phyloP scores from a whole-genome alignment of 92 coral and sea anemone genomes.

The Palythoa caribaeorum region DNA sequence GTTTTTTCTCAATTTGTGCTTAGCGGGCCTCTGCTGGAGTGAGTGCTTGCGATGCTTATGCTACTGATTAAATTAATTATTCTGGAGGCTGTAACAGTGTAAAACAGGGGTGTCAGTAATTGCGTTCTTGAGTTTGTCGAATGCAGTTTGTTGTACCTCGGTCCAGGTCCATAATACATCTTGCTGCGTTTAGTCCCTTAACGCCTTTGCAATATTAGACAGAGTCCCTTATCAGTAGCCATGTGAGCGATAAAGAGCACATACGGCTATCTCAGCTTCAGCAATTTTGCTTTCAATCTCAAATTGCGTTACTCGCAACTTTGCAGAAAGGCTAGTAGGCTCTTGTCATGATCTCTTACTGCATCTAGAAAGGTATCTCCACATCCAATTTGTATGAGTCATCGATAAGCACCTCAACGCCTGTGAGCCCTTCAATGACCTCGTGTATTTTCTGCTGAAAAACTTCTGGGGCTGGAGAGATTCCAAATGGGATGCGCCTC shows the following conservation, averaged over 20 bases:
- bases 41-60: neutral
- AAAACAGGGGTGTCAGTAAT: conserved; percentile 30
- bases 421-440: neutral
- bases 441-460: neutral
- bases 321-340: conserved; percentile 49
- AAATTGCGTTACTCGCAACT: conserved; percentile 51
- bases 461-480: neutral
- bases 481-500: neutral
- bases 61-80: neutral
- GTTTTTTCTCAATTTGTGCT: neutral
- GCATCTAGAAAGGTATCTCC: conserved; percentile 45
- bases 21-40: neutral
- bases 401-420: conserved; percentile 49
- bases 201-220: too few relatives aligned
- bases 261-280: conserved; percentile 50
- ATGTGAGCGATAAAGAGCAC: conserved; percentile 62
- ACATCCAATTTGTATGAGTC: conserved; percentile 56
- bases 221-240: conserved; percentile 46
- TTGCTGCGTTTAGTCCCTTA: too few relatives aligned
- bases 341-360: conserved; percentile 43
- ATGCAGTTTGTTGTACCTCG: too few relatives aligned
- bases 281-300: conserved; percentile 47
- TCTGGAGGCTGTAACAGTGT: conserved; percentile 17
- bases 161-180: too few relatives aligned
- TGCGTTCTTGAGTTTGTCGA: neutral